phyloP scores from a whole-genome alignment of 2,113 vertebrate species.

The Oxygymnocypris stewartii region DNA sequence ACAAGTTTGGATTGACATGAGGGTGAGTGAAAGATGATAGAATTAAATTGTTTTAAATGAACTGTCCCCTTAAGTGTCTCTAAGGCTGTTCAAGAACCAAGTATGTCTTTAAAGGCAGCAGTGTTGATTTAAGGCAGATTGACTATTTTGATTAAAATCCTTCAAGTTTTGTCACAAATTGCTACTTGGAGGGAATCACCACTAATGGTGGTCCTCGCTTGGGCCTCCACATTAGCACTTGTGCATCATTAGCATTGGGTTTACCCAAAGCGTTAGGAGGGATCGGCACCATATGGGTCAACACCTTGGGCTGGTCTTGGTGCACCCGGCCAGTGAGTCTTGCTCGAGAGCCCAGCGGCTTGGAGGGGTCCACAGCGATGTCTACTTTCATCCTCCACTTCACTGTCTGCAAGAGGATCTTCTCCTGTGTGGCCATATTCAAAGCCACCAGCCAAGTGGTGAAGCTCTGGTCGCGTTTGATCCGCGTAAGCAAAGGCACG shows the following conservation, averaged over 20 bases:
- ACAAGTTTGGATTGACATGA: neutral
- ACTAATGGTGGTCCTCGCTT: conserved; percentile 89
- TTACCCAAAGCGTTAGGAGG: conserved; percentile 91
- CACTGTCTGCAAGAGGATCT: conserved; percentile 95
- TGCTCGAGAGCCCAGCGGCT: conserved; percentile 89
- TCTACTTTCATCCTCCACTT: conserved; percentile 98
- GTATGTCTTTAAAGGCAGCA: conserved; percentile 71
- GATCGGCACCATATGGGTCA: conserved; percentile 94
- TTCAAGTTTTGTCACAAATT: conserved; percentile 39
- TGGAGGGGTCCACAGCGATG: conserved; percentile 88
- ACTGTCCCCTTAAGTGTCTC: neutral
- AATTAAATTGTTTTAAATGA: neutral
- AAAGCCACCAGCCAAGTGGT: conserved; percentile 98
- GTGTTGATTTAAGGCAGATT: conserved; percentile 75
- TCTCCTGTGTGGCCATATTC: conserved; percentile 91
- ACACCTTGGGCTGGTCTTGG: conserved; percentile 93
- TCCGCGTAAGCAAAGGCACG: conserved; percentile 88
- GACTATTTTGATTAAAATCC: conserved; percentile 26
- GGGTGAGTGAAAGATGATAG: neutral
- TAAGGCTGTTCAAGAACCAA: conserved; percentile 48
- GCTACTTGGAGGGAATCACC: conserved; percentile 94
- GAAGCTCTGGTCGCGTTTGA: conserved; percentile 98
- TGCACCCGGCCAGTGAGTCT: conserved; percentile 87
- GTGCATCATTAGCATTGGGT: conserved; percentile 96
- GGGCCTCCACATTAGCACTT: conserved; percentile 98